Conservation (phyloP, 2,888 invertebrate species). For the Brenthis hecate region DNA sequence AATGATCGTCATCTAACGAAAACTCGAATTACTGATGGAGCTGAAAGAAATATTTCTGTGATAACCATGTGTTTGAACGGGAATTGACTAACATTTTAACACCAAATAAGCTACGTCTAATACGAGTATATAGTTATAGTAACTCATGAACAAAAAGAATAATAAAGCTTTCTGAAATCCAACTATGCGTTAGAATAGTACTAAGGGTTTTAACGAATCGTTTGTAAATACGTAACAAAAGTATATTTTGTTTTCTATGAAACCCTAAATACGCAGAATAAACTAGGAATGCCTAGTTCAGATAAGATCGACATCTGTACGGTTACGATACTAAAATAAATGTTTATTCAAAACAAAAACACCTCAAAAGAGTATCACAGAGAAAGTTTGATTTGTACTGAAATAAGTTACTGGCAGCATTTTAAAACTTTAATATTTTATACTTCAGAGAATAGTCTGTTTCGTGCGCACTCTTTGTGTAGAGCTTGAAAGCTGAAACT, state of each 20-base stretch:
- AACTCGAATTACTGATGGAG: conserved; percentile 13
- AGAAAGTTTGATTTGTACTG: conserved; percentile 8
- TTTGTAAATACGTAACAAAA: too few species aligned
- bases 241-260: too few species aligned
- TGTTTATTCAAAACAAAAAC: conserved; percentile 1
- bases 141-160: too few species aligned
- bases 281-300: background rate
- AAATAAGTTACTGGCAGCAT: background rate
- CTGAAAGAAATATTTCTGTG: conserved; percentile 11
- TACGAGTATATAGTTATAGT: too few species aligned
- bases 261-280: too few species aligned
- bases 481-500: conserved; percentile 15
- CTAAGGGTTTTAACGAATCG: too few species aligned
- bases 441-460: conserved; percentile 11
- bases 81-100: too few species aligned
- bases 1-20: conserved; percentile 18
- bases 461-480: conserved; percentile 9
- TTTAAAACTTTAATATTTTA: conserved; percentile 11
- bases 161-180: too few species aligned
- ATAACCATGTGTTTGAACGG: background rate
- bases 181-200: too few species aligned
- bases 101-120: too few species aligned
- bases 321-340: background rate
- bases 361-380: background rate
- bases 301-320: background rate